Evolutionary conservation across 1,140 invertebrate genomes (phyloP).

Genomic region (Batillaria attramentaria): DNA sequence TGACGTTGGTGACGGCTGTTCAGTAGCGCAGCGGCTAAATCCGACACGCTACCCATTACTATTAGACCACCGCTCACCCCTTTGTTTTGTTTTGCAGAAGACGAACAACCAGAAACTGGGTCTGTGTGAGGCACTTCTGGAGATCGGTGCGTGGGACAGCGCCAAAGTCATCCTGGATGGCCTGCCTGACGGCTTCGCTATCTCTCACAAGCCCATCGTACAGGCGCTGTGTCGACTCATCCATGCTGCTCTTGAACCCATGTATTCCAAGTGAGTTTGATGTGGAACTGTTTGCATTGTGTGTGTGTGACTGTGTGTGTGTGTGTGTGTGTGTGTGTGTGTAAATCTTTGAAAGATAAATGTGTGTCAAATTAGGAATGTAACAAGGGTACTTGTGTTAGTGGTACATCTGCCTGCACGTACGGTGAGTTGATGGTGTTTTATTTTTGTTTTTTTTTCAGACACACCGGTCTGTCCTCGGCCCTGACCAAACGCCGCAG

Average conservation of each 20-base stretch:
- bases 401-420: not conserved
- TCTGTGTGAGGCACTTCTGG: slow-evolving; percentile 89
- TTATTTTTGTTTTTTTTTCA: slow-evolving; percentile 66
- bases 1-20: too few species aligned
- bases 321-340: not conserved
- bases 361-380: not conserved
- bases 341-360: not conserved
- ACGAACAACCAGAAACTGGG: slow-evolving; percentile 92
- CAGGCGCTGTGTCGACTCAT: slow-evolving; percentile 85
- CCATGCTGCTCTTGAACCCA: slow-evolving; percentile 87
- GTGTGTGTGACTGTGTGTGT: not conserved
- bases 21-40: too few species aligned
- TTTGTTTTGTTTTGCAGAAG: slow-evolving; percentile 77
- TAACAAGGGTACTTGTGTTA: not conserved
- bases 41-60: too few species aligned
- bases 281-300: slow-evolving; percentile 21
- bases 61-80: too few species aligned
- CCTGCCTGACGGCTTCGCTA: slow-evolving; percentile 86
- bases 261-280: slow-evolving; percentile 84
- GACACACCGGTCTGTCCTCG: slow-evolving; percentile 81
- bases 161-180: slow-evolving; percentile 84
- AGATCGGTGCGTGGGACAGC: slow-evolving; percentile 91
- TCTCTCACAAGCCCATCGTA: slow-evolving; percentile 86
- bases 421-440: not conserved
- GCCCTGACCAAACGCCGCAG: slow-evolving; percentile 59